These are phyloP conservation scores for Zaprionus camerounensis DNA, from an alignment of 1,140 invertebrate species.

Conservation along the genomic window DNA sequence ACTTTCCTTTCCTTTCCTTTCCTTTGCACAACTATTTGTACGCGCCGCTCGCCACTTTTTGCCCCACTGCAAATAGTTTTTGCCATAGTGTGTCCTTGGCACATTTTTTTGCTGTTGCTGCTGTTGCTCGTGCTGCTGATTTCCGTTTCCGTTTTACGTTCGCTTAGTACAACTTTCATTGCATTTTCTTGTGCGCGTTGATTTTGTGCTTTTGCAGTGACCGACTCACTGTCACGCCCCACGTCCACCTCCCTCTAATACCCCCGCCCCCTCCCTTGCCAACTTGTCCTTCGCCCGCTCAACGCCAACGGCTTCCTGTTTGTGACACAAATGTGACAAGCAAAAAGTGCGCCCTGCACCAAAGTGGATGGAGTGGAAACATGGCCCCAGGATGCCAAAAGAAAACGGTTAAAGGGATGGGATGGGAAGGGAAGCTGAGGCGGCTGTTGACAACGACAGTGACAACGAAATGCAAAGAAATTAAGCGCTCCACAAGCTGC, in stretches of 20 bases:
- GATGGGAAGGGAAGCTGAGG: no score
- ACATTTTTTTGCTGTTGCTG: slow-evolving; percentile 60
- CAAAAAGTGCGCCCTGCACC: slow-evolving; percentile 77
- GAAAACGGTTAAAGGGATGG: background rate
- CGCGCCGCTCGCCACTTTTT: slow-evolving; percentile 22
- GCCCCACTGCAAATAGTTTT: slow-evolving; percentile 66
- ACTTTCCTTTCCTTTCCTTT: slow-evolving; percentile 32
- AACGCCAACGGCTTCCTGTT: slow-evolving; percentile 71
- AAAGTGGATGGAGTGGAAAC: slow-evolving; percentile 79
- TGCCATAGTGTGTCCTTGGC: slow-evolving; percentile 77
- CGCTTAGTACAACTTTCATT: slow-evolving; percentile 81
- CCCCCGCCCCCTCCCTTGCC: background rate
- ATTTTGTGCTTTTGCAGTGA: slow-evolving; percentile 72
- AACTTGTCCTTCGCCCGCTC: background rate
- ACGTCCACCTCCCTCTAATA: background rate
- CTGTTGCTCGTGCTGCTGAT: slow-evolving; percentile 68
- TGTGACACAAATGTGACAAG: slow-evolving; percentile 83
- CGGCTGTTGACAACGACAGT: slow-evolving; percentile 64
- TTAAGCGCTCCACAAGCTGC: slow-evolving; percentile 75
- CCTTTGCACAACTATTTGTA: slow-evolving; percentile 54
- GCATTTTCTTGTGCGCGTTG: slow-evolving; percentile 78
- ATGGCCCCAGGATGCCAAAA: slow-evolving; percentile 37
- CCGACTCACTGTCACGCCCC: slow-evolving; percentile 46
- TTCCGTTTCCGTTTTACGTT: slow-evolving; percentile 82
- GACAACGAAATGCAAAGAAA: slow-evolving; percentile 80